Conservation (phyloP, 2,888 invertebrate species). For the Pristionchus entomophagus region DNA sequence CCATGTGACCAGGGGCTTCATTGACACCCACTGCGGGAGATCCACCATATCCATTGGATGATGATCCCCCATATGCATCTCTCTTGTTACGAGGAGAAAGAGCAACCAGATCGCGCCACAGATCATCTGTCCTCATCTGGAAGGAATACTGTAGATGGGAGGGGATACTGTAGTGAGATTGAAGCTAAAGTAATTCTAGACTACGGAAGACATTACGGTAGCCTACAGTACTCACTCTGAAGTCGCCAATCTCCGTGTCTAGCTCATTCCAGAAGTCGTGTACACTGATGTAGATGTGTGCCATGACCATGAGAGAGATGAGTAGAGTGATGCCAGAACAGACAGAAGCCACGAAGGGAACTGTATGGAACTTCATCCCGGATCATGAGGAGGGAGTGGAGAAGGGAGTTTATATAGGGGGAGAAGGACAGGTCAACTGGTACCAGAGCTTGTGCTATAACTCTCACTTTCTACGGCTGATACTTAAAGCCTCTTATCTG, state of each 20-base stretch:
- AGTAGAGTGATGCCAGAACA: constrained; percentile 61
- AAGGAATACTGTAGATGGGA: neutral
- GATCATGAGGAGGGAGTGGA: neutral
- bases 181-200: neutral
- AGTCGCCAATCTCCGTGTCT: constrained; percentile 57
- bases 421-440: neutral
- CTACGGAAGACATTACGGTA: neutral
- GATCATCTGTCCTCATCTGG: constrained; percentile 65
- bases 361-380: constrained; percentile 64
- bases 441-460: neutral
- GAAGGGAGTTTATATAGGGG: neutral
- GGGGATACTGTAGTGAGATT: neutral
- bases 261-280: constrained; percentile 64
- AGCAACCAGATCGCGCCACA: constrained; percentile 72
- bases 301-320: constrained; percentile 58
- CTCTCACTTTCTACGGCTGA: constrained; percentile 23
- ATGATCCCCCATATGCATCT: constrained; percentile 46
- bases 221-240: constrained; percentile 55
- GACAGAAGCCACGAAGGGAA: constrained; percentile 61
- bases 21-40: neutral
- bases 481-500: neutral
- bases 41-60: neutral
- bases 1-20: neutral
- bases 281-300: constrained; percentile 61
- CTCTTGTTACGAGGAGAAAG: constrained; percentile 48